Evolutionary conservation across 1,140 invertebrate genomes (phyloP).

Genomic region (Calephelis nemesis): DNA sequence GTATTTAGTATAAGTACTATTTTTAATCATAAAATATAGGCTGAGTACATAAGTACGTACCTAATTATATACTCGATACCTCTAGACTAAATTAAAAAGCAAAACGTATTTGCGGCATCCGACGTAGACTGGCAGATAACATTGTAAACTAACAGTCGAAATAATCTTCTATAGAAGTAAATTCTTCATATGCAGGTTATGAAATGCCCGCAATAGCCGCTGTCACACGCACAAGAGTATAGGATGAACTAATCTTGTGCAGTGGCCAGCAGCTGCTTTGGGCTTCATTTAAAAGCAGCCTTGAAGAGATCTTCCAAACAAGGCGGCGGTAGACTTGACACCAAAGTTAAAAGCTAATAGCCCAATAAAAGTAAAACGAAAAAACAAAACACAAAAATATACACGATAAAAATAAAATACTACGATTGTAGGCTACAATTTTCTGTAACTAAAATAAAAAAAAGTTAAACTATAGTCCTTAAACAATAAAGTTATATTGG

Average conservation of each 20-base stretch:
- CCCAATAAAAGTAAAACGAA: background rate
- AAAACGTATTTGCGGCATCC: no score
- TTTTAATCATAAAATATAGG: no score
- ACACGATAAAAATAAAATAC: background rate
- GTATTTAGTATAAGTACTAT: no score
- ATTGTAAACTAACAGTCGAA: background rate
- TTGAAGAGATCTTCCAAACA: constrained; percentile 13
- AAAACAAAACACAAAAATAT: constrained; percentile 11
- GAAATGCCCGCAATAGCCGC: constrained; percentile 93
- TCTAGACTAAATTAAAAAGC: no score
- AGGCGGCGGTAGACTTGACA: constrained; percentile 3
- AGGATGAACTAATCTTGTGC: constrained; percentile 92
- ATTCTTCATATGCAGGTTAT: constrained; percentile 54
- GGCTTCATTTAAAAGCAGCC: constrained; percentile 75
- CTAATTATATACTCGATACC: no score
- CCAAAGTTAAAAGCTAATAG: constrained; percentile 5
- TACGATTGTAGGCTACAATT: background rate
- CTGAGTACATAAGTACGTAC: no score
- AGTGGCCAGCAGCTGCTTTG: constrained; percentile 96
- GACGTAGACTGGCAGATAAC: background rate
- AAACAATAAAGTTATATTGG: background rate
- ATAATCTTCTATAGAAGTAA: constrained; percentile 11
- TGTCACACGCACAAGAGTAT: constrained; percentile 98
- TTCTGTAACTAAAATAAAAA: background rate
- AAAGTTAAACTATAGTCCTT: background rate